These are phyloP conservation scores for Sepioteuthis lessoniana DNA, from an alignment of 2,888 invertebrate genomes.

Conservation along the genomic window DNA sequence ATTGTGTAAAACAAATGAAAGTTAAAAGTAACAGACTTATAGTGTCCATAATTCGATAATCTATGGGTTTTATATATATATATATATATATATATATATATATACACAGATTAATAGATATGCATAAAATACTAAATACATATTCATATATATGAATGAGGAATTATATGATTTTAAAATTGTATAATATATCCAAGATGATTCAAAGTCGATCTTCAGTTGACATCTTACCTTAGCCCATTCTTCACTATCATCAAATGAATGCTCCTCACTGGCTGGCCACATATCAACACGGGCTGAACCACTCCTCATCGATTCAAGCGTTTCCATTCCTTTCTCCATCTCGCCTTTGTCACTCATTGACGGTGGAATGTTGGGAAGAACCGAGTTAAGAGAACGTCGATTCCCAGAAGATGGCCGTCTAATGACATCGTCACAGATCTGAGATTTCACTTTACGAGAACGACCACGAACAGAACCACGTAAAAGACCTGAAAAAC, in stretches of 20 bases:
- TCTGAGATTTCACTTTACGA: conserved; percentile 67
- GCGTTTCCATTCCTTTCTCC: conserved; percentile 54
- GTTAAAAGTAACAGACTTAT: too few species aligned
- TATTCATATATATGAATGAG: not conserved
- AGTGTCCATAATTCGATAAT: too few species aligned
- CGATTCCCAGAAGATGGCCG: conserved; percentile 54
- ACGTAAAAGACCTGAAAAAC: conserved; percentile 67
- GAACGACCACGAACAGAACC: conserved; percentile 69
- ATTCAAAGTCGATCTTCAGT: not conserved
- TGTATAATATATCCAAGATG: not conserved
- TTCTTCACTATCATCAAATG: conserved; percentile 87
- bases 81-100: too few species aligned
- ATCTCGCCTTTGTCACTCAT: conserved; percentile 60
- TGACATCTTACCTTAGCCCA: conserved; percentile 84
- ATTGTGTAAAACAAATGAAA: too few species aligned
- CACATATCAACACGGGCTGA: conserved; percentile 53
- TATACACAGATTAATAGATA: too few species aligned
- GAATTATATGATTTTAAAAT: not conserved
- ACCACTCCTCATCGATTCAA: conserved; percentile 43
- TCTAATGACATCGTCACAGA: conserved; percentile 65
- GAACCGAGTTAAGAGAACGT: conserved; percentile 51
- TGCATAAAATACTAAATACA: too few species aligned
- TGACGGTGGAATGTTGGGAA: conserved; percentile 63
- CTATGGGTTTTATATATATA: too few species aligned
- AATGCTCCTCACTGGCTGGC: conserved; percentile 51